These are phyloP conservation scores for Periphyllus acericola DNA, from an alignment of 2,888 invertebrate genomes.

Conservation along the genomic window DNA sequence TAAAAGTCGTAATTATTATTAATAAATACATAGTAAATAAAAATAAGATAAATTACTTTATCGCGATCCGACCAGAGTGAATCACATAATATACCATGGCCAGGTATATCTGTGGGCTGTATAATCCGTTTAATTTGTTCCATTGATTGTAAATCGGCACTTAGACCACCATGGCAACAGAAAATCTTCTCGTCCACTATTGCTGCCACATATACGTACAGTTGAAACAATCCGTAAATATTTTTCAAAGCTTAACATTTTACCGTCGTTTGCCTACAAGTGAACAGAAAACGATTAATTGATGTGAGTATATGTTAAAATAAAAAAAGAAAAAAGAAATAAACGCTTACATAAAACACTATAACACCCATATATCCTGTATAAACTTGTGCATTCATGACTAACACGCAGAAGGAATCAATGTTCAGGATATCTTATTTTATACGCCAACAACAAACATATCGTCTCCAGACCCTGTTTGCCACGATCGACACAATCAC, in stretches of 20 bases:
- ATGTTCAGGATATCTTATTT: constrained; percentile 99
- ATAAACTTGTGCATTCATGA: constrained; percentile 95
- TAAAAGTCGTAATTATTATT: no score
- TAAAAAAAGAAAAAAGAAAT: no score
- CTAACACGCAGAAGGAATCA: constrained; percentile 95
- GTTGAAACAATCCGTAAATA: constrained; percentile 99
- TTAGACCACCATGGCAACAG: constrained; percentile 84
- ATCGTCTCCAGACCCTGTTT: constrained; percentile 98
- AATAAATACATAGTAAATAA: background rate
- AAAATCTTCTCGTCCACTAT: constrained; percentile 89
- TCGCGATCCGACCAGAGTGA: constrained; percentile 98
- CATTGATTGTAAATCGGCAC: constrained; percentile 95
- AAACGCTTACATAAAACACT: constrained; percentile 89
- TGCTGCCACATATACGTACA: constrained; percentile 97
- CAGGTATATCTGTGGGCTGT: constrained; percentile 98
- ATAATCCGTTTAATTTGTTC: constrained; percentile 98
- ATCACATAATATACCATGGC: constrained; percentile 96
- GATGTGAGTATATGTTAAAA: background rate
- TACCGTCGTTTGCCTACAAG: constrained; percentile 78
- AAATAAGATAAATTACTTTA: constrained; percentile 71
- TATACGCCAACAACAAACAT: constrained; percentile 95
- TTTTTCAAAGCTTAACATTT: constrained; percentile 99
- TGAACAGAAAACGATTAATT: background rate
- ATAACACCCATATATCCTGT: constrained; percentile 75
- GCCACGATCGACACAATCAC: constrained; percentile 98